A percentile compares a stretch with the other conserved stretches of the same genome.
Evolutionary conservation across 2,888 invertebrate species (phyloP).

Genomic region (Rhingia rostrata): DNA sequence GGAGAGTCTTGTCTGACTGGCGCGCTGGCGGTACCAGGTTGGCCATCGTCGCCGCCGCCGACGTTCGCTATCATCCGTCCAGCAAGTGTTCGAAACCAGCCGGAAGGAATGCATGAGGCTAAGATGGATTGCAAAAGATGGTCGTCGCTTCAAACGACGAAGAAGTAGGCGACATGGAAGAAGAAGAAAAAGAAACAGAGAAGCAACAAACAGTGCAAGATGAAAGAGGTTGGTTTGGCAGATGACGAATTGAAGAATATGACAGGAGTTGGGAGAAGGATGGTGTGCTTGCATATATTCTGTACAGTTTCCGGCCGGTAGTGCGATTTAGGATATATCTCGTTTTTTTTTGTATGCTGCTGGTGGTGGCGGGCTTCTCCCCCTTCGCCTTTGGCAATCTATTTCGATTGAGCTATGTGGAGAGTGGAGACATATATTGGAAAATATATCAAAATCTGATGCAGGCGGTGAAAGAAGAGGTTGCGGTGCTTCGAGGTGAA

Average conservation of each 20-base stretch:
- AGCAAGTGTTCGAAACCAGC: conserved; percentile 66
- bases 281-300: conserved; percentile 58
- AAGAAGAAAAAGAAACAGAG: conserved; percentile 53
- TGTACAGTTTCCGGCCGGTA: conserved; percentile 71
- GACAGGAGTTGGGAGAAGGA: conserved; percentile 29
- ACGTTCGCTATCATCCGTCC: conserved; percentile 57
- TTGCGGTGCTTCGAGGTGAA: conserved; percentile 26
- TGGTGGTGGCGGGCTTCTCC: neutral
- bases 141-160: conserved; percentile 33
- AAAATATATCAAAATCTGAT: conserved; percentile 69
- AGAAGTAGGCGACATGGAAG: conserved; percentile 17
- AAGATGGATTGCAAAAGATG: conserved; percentile 73
- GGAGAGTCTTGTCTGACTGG: conserved; percentile 32
- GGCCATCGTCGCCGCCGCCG: conserved; percentile 61
- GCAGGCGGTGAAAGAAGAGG: conserved; percentile 58
- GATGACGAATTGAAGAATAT: conserved; percentile 73
- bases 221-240: conserved; percentile 62
- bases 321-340: conserved; percentile 36
- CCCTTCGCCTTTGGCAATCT: conserved; percentile 43
- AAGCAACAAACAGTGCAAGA: conserved; percentile 46
- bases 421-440: conserved; percentile 62
- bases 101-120: conserved; percentile 71
- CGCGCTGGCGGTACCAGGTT: conserved; percentile 47
- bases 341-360: neutral
- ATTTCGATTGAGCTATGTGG: conserved; percentile 64